Evolutionary conservation across 2,888 invertebrate species (phyloP).

Genomic region (Petrolisthes cinctipes): DNA sequence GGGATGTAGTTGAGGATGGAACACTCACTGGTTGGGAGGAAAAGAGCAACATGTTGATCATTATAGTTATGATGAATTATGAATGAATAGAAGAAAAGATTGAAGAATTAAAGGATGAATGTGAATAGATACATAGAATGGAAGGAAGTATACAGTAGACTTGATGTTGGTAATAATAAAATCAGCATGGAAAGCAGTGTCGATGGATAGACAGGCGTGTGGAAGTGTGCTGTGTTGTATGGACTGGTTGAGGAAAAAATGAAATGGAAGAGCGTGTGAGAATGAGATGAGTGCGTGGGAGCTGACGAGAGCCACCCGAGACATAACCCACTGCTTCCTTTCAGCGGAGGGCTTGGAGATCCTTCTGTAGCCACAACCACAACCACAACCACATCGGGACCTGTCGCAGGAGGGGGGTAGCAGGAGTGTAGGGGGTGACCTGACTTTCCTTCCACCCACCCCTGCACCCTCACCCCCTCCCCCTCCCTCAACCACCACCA

Average conservation of each 20-base stretch:
- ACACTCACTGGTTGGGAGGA: too few relatives aligned
- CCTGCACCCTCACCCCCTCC: background rate
- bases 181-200: too few relatives aligned
- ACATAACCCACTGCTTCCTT: conserved; percentile 50
- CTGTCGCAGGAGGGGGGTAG: conserved; percentile 15
- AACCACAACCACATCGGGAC: conserved; percentile 23
- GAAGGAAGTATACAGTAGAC: too few relatives aligned
- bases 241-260: background rate
- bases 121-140: too few relatives aligned
- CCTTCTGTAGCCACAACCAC: conserved; percentile 45
- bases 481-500: conserved; percentile 4
- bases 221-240: background rate
- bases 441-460: background rate
- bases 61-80: too few relatives aligned
- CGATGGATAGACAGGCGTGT: background rate
- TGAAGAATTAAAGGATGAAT: too few relatives aligned
- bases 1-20: too few relatives aligned
- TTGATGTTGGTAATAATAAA: too few relatives aligned
- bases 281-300: background rate
- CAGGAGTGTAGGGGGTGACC: background rate
- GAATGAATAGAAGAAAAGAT: too few relatives aligned
- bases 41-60: too few relatives aligned
- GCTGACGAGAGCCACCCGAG: conserved; percentile 12
- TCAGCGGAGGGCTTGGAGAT: conserved; percentile 58
- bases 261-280: background rate